Percentiles rank a stretch among this genome's conserved stretches.
phyloP scores from a whole-genome alignment of 2,888 invertebrate species.

The Lydus trimaculatus region DNA sequence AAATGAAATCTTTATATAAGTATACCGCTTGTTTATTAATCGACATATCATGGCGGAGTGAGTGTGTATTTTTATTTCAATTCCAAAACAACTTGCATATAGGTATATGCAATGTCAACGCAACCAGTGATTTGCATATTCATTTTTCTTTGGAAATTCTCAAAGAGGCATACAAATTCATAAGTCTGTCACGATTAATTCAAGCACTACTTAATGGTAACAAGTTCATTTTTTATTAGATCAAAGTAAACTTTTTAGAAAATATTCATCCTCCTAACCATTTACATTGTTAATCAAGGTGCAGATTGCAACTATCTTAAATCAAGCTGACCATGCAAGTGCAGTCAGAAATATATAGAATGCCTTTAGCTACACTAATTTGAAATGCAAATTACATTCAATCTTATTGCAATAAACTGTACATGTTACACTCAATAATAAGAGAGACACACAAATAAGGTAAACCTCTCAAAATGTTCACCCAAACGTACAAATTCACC shows the following conservation, averaged over 20 bases:
- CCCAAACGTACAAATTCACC: background rate
- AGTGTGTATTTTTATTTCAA: no score
- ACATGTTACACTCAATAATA: background rate
- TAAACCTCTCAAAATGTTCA: background rate
- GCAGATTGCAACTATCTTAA: slow-evolving; percentile 29
- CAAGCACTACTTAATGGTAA: background rate
- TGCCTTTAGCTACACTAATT: slow-evolving; percentile 11
- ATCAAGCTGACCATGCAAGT: slow-evolving; percentile 31
- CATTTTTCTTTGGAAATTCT: background rate
- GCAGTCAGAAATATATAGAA: slow-evolving; percentile 9
- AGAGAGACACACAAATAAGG: background rate
- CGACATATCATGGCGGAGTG: no score
- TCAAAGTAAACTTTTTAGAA: background rate
- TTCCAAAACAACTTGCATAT: no score
- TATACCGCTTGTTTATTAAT: no score
- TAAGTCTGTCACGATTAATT: background rate
- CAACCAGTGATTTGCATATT: background rate
- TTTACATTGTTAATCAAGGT: slow-evolving; percentile 23
- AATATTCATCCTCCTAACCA: background rate
- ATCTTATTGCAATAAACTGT: slow-evolving; percentile 11
- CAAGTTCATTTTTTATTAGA: background rate
- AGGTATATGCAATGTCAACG: no score
- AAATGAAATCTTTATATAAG: no score
- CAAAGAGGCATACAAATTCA: background rate
- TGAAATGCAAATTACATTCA: slow-evolving; percentile 11